Evolutionary conservation across 2,113 vertebrate genomes (phyloP).

Genomic region (Fulmarus glacialis): DNA sequence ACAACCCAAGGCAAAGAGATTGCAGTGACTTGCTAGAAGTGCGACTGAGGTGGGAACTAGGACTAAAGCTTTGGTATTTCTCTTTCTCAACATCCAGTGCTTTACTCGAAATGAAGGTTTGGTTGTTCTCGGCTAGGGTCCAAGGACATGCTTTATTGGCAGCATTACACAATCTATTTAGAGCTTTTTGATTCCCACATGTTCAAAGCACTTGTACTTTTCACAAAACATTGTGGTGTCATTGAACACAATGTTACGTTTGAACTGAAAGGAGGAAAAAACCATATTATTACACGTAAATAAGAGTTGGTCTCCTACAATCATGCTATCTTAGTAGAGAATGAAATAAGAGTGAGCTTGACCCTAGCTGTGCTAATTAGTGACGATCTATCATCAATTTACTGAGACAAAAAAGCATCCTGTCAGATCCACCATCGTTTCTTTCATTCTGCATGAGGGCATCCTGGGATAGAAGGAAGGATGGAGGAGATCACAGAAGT

Average conservation of each 20-base stretch:
- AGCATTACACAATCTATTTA: not conserved
- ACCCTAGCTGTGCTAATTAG: not conserved
- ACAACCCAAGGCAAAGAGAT: not conserved
- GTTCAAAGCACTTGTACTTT: constrained; percentile 39
- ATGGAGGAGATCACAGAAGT: not conserved
- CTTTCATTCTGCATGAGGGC: not conserved
- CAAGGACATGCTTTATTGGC: constrained; percentile 38
- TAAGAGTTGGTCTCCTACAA: not conserved
- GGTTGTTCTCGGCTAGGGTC: constrained; percentile 19
- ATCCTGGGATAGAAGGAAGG: not conserved
- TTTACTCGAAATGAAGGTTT: constrained; percentile 10
- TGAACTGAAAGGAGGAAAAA: constrained; percentile 6
- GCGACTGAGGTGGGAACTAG: not conserved
- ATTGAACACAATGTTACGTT: constrained; percentile 7
- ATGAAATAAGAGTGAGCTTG: not conserved
- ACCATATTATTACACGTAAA: not conserved
- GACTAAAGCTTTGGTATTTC: not conserved
- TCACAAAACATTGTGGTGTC: constrained; percentile 35
- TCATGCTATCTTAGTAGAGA: not conserved
- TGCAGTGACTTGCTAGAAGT: not conserved
- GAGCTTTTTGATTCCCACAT: constrained; percentile 33
- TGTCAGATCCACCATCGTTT: not conserved
- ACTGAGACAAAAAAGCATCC: not conserved
- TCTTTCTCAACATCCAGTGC: not conserved
- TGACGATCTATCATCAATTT: not conserved